Conservation (phyloP, 53 echinoderm and acorn worm genomes). For the Zoroaster sp. region DNA sequence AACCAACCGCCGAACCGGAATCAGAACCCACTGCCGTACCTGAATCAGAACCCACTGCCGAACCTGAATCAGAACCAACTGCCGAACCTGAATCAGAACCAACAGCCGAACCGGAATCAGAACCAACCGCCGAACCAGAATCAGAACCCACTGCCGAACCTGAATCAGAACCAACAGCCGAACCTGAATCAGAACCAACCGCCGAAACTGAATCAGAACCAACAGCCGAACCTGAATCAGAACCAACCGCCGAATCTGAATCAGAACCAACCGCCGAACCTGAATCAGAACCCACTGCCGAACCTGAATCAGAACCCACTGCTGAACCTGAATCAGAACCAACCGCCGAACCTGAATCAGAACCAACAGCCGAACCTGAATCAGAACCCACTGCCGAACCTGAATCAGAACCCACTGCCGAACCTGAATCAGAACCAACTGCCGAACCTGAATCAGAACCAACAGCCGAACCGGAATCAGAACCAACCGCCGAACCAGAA, state of each 20-base stretch:
- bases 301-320: constrained; percentile 34
- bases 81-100: constrained; percentile 38
- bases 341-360: constrained; percentile 15
- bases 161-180: constrained; percentile 22
- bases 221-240: not conserved
- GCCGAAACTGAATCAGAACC: constrained; percentile 36
- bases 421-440: constrained; percentile 21
- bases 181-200: constrained; percentile 38
- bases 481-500: constrained; percentile 28
- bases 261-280: constrained; percentile 4
- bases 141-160: constrained; percentile 24
- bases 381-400: constrained; percentile 24
- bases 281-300: constrained; percentile 25
- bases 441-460: constrained; percentile 23
- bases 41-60: constrained; percentile 19
- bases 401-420: constrained; percentile 10
- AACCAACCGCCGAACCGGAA: constrained; percentile 26
- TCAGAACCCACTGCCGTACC: constrained; percentile 27
- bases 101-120: constrained; percentile 24
- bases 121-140: constrained; percentile 24
- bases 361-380: constrained; percentile 13
- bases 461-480: constrained; percentile 13
- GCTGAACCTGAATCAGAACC: constrained; percentile 40
- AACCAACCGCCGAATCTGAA: constrained; percentile 16
- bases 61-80: constrained; percentile 38